phyloP scores from a whole-genome alignment of 2,888 invertebrate species.

The Saturnia japonica region DNA sequence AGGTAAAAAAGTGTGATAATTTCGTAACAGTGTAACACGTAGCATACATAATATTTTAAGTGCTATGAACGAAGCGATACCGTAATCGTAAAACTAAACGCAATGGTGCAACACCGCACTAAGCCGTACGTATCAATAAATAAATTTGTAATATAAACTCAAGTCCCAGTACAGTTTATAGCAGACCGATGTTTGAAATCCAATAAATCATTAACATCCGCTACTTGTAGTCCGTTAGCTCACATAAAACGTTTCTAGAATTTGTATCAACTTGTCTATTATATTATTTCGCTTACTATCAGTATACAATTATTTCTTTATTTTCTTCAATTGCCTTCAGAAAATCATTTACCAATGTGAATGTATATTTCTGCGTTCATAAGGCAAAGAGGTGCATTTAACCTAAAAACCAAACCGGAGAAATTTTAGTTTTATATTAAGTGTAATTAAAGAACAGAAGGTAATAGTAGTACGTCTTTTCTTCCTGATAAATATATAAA shows the following conservation, averaged over 20 bases:
- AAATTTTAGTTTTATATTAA: no score
- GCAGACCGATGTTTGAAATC: slow-evolving; percentile 64
- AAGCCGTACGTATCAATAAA: slow-evolving; percentile 62
- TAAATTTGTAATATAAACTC: slow-evolving; percentile 68
- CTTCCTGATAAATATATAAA: no score
- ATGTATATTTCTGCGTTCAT: no score
- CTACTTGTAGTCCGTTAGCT: slow-evolving; percentile 30
- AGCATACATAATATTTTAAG: neutral
- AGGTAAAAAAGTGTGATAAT: neutral
- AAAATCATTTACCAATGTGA: neutral
- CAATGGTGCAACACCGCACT: slow-evolving; percentile 56
- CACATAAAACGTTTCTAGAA: slow-evolving; percentile 21
- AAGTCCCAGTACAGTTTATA: slow-evolving; percentile 58
- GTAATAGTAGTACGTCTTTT: no score
- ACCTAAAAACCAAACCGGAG: no score
- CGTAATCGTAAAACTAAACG: slow-evolving; percentile 30
- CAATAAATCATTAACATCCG: slow-evolving; percentile 74
- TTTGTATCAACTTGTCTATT: slow-evolving; percentile 13
- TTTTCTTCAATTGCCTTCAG: neutral
- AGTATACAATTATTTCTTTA: neutral
- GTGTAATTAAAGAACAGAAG: no score
- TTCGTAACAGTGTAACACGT: neutral
- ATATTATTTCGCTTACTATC: neutral
- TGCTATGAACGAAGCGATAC: slow-evolving; percentile 1
- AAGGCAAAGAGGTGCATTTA: no score